phyloP scores from a whole-genome alignment of 2,888 invertebrate species.

The Thereva nobilitata region DNA sequence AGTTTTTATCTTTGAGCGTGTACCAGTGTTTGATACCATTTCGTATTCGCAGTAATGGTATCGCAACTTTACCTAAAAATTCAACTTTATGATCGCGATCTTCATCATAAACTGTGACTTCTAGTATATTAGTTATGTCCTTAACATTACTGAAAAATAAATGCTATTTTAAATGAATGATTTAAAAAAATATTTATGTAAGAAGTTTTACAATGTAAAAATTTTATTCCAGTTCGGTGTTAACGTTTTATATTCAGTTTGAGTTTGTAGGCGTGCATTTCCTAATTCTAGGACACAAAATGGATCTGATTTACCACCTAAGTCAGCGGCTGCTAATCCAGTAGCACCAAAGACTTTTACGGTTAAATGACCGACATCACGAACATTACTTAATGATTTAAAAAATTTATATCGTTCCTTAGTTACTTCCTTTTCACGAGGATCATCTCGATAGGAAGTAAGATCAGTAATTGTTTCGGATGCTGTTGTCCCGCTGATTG shows the following conservation, averaged over 20 bases:
- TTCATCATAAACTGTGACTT: constrained; percentile 96
- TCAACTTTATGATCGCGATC: constrained; percentile 98
- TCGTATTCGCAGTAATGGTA: constrained; percentile 83
- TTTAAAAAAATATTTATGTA: neutral
- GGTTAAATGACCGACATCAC: constrained; percentile 91
- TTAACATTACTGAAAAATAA: constrained; percentile 73
- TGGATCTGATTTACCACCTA: constrained; percentile 98
- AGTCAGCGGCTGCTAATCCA: constrained; percentile 92
- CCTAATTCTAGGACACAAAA: constrained; percentile 96
- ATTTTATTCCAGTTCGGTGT: constrained; percentile 98
- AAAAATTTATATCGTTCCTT: constrained; percentile 63
- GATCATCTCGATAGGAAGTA: constrained; percentile 80
- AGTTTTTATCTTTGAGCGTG: constrained; percentile 92
- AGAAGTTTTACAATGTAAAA: constrained; percentile 86
- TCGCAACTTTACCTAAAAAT: constrained; percentile 89
- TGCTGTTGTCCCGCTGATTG: constrained; percentile 93
- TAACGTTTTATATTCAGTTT: constrained; percentile 97
- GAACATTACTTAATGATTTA: constrained; percentile 70
- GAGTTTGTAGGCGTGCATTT: constrained; percentile 93
- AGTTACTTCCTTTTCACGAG: constrained; percentile 68
- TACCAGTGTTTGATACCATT: constrained; percentile 96
- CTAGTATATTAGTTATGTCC: constrained; percentile 92
- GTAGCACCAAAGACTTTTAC: constrained; percentile 86
- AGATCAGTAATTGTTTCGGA: constrained; percentile 92
- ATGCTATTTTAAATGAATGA: neutral